Percentiles rank a stretch among this genome's conserved stretches.
Conservation (phyloP, 2,888 invertebrate species). For the Tillus elongatus region DNA sequence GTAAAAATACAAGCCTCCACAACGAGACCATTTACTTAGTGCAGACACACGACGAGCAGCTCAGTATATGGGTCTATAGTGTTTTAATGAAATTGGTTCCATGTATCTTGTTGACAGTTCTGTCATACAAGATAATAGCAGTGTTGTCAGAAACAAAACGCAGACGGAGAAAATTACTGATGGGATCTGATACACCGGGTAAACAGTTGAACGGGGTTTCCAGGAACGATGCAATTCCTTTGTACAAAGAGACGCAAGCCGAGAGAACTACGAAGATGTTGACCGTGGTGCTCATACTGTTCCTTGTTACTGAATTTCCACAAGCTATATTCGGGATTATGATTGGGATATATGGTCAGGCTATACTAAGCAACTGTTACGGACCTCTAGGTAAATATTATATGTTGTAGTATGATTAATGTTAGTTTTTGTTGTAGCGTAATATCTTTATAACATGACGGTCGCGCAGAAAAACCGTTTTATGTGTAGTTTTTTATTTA, state of each 20-base stretch:
- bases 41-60: not conserved
- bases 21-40: not conserved
- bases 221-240: not conserved
- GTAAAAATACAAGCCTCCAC: not conserved
- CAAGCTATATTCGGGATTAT: slow-evolving; percentile 1
- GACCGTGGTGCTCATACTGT: not conserved
- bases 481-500: no score
- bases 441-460: no score
- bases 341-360: not conserved
- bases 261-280: slow-evolving; percentile 2
- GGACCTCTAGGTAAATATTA: not conserved
- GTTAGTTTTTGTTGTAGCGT: no score
- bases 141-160: not conserved
- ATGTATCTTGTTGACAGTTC: not conserved
- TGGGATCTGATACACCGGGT: not conserved
- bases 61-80: not conserved
- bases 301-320: not conserved
- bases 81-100: not conserved
- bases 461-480: no score
- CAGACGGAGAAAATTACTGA: not conserved
- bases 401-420: no score
- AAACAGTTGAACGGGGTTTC: not conserved
- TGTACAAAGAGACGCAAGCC: not conserved
- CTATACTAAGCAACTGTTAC: not conserved
- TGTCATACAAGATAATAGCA: not conserved